These are phyloP conservation scores for Ceratotherium simum DNA, from an alignment of 2,113 vertebrate genomes.

Conservation along the genomic window DNA sequence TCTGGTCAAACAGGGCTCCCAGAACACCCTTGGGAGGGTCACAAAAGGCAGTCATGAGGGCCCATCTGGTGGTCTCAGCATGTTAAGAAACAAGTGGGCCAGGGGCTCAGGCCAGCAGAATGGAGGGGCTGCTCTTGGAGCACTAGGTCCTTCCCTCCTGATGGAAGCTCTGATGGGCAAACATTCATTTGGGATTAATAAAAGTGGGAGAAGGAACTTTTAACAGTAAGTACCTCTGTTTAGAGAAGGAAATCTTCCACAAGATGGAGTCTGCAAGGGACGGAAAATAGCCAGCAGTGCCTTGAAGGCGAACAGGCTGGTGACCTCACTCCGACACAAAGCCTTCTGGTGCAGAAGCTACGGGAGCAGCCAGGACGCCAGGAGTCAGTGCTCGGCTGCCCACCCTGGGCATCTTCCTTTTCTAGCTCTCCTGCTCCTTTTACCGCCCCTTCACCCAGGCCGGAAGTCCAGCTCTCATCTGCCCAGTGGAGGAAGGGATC, in stretches of 20 bases:
- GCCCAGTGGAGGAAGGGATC: not conserved
- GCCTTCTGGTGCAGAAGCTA: not conserved
- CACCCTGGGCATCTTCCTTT: not conserved
- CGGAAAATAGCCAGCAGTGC: not conserved
- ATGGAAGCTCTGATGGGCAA: not conserved
- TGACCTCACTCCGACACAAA: not conserved
- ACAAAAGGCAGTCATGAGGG: not conserved
- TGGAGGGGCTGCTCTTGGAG: not conserved
- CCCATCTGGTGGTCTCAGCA: not conserved
- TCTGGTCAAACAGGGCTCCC: not conserved
- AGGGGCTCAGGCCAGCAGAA: not conserved
- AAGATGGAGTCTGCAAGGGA: not conserved
- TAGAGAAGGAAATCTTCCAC: not conserved
- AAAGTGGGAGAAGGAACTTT: not conserved
- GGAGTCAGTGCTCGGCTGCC: not conserved
- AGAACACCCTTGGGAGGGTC: not conserved
- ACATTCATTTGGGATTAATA: not conserved
- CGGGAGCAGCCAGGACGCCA: not conserved
- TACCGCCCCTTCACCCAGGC: not conserved
- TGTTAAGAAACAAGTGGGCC: not conserved
- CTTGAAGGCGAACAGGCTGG: not conserved
- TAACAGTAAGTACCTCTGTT: not conserved
- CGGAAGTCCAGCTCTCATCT: not conserved
- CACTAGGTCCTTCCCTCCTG: not conserved
- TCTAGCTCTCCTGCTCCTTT: not conserved